Evolutionary conservation across 2,797 vertebrate species (phyloP).

Genomic region (Typhlichthys eigenmanni): DNA sequence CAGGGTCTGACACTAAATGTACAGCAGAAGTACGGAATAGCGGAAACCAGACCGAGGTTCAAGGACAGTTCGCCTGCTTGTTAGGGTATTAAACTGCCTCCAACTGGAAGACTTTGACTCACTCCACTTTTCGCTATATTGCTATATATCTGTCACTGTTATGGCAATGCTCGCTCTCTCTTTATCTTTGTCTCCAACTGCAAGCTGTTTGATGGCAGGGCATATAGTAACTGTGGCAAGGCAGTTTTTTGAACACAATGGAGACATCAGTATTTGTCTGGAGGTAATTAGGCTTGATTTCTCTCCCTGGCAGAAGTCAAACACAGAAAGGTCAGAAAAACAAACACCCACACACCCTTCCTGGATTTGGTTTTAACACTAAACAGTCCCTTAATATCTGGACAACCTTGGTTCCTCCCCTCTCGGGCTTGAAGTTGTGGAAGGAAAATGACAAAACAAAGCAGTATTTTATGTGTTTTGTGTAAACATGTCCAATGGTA

Average conservation of each 20-base stretch:
- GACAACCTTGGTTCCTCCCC: constrained; percentile 44
- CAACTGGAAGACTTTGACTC: constrained; percentile 50
- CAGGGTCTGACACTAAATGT: constrained; percentile 60
- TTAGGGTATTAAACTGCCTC: constrained; percentile 66
- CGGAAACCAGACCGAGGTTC: constrained; percentile 57
- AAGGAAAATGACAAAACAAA: background rate
- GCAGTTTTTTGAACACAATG: constrained; percentile 65
- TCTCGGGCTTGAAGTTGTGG: constrained; percentile 18
- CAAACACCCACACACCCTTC: constrained; percentile 49
- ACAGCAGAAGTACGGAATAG: constrained; percentile 46
- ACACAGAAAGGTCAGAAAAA: constrained; percentile 71
- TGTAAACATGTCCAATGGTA: constrained; percentile 28
- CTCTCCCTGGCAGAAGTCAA: constrained; percentile 61
- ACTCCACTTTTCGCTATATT: constrained; percentile 31
- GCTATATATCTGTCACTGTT: constrained; percentile 11
- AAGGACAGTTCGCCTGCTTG: constrained; percentile 72
- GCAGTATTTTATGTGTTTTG: constrained; percentile 18
- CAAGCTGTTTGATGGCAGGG: constrained; percentile 47
- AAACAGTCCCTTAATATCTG: constrained; percentile 31
- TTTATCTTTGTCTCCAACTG: constrained; percentile 17
- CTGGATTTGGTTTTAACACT: constrained; percentile 29
- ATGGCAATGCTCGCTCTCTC: constrained; percentile 17
- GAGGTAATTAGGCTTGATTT: constrained; percentile 72
- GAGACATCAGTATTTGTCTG: constrained; percentile 61
- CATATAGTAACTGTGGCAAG: constrained; percentile 41